Evolutionary conservation across 1,140 invertebrate genomes (phyloP), one percentile per base, ranked within the genome.

Genomic region (Ostrea edulis): DNA sequence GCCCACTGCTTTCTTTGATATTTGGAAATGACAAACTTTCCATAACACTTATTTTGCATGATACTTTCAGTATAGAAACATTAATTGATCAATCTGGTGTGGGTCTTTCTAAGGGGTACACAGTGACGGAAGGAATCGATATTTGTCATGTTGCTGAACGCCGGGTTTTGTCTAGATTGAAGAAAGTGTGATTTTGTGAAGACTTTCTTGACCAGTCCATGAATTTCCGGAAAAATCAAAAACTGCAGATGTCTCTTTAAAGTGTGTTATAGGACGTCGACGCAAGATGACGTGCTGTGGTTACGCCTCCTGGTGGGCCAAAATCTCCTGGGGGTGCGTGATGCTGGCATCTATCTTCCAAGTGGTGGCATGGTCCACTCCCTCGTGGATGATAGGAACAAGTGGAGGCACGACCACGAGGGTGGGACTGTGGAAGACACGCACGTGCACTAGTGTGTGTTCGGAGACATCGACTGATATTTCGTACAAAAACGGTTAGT

Each of bases 401-500:
- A 71, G 62, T 35, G 82, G 81, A 8, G 44, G 44, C 35, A 87
- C 86, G 8, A 65, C 68, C n/a, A 84, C 82, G 2, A 84, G 86
- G 62, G 82, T 87, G 1, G 86, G 86, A 12, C 20, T 87, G 17
- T 87, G 86, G 86, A 87, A 77, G 53, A 35, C 52, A 62, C 86
- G 82, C 52, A 84, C 82, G 9, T 87, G 86, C 52, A 87, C 82
- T 2, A 68, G 81, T 0, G 62, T 51, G n/a, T 87, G 86, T 25
- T 25, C 29, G 20, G 82, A 62, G 14, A 55, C 65, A 7, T 68
- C 20, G n/a, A 62, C 84, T 9, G 81, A 65, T 29, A 68, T 65
- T 53, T 68, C 55, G 25, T 87, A 84, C 44, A 87, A 87, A 77
- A 87, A 84, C 54, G 86, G 86, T 87, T 53, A 52, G 86, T 77